Conservation (phyloP, 2,888 invertebrate genomes). For the Callosobruchus maculatus region DNA sequence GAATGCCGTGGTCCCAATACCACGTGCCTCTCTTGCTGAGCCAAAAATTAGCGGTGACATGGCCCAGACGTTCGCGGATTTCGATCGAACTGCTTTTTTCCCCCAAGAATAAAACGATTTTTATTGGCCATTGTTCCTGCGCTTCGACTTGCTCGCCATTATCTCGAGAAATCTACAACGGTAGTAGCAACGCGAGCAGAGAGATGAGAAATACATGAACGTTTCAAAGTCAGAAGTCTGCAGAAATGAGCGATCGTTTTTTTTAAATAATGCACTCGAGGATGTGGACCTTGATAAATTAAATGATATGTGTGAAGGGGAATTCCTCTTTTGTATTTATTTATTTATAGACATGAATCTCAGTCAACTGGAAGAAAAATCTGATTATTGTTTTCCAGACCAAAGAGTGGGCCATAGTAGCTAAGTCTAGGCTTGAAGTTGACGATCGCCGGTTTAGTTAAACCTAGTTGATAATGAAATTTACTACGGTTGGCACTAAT, state of each 20-base stretch:
- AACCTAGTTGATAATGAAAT: no score
- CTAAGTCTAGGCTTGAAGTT: no score
- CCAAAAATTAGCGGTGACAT: not conserved
- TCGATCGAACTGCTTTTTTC: not conserved
- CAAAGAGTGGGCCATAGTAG: no score
- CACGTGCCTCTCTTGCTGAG: not conserved
- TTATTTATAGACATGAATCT: no score
- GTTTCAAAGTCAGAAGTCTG: not conserved
- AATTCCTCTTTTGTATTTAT: no score
- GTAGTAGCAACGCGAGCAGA: not conserved
- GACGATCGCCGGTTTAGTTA: no score
- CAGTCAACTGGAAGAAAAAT: no score
- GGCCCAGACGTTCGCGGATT: not conserved
- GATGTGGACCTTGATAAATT: no score
- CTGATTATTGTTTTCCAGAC: no score
- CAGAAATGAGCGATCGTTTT: not conserved
- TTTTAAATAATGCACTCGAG: no score
- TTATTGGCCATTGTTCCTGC: not conserved
- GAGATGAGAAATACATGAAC: not conserved
- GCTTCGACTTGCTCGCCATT: not conserved
- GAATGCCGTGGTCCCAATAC: not conserved
- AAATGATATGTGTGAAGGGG: no score
- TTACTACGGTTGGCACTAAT: no score
- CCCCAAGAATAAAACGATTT: not conserved
- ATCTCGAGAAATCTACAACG: not conserved